Evolutionary conservation across 1,140 invertebrate species (phyloP).

Genomic region (Penaeus vannamei): DNA sequence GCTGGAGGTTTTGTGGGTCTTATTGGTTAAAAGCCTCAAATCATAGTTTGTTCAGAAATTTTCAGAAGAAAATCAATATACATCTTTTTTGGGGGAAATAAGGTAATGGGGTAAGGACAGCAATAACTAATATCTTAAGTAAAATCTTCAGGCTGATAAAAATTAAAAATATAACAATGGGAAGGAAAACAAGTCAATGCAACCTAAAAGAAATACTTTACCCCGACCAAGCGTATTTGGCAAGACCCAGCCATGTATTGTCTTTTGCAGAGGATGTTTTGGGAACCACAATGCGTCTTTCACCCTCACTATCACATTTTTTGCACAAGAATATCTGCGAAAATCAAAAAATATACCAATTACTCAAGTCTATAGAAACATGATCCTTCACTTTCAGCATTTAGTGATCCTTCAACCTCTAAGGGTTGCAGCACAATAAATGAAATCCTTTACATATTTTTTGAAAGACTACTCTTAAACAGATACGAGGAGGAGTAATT

Average conservation of each 20-base stretch:
- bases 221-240: constrained; percentile 86
- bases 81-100: no score
- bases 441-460: no score
- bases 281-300: constrained; percentile 78
- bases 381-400: background rate
- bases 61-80: no score
- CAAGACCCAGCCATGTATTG: constrained; percentile 81
- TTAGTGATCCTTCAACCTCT: no score
- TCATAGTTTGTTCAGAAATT: no score
- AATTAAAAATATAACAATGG: constrained; percentile 43
- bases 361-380: background rate
- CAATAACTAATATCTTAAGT: no score
- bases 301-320: constrained; percentile 77
- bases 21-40: no score
- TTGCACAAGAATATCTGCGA: constrained; percentile 81
- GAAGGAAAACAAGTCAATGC: background rate
- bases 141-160: no score
- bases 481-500: background rate
- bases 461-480: background rate
- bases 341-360: background rate
- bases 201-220: constrained; percentile 70
- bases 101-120: no score
- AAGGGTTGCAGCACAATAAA: no score
- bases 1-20: no score
- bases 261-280: constrained; percentile 77